These are phyloP conservation scores for Calliopum simillimum DNA, from an alignment of 2,888 invertebrate species.

Conservation along the genomic window DNA sequence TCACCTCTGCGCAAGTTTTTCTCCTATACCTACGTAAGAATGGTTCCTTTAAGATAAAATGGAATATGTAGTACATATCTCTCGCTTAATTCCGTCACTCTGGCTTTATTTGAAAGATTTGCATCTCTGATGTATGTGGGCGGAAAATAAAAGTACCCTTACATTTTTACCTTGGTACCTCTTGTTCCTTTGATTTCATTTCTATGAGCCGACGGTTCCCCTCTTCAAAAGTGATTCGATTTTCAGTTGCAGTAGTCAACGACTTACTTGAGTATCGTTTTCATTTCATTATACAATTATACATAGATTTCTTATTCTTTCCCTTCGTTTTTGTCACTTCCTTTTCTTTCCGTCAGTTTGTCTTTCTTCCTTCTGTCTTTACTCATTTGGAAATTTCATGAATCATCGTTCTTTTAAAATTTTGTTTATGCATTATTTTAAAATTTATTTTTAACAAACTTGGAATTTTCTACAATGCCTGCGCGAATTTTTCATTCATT, in stretches of 20 bases:
- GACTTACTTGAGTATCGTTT: constrained; percentile 24
- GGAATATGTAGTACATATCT: too few species aligned
- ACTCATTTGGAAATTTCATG: constrained; percentile 26
- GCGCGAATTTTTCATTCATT: not conserved
- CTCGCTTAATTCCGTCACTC: too few species aligned
- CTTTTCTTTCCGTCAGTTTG: not conserved
- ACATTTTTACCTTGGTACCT: not conserved
- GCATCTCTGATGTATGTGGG: too few species aligned
- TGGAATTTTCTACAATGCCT: constrained; percentile 2
- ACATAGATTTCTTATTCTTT: constrained; percentile 5
- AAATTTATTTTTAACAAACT: constrained; percentile 6
- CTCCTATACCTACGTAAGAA: too few species aligned
- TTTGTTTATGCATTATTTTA: not conserved
- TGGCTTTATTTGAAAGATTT: too few species aligned
- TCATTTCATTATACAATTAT: constrained; percentile 19
- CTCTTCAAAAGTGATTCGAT: constrained; percentile 9
- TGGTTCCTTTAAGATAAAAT: too few species aligned
- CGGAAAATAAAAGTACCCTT: too few species aligned
- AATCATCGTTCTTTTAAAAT: constrained; percentile 28
- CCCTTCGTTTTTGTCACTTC: not conserved
- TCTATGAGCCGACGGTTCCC: constrained; percentile 13
- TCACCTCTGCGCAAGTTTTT: too few species aligned
- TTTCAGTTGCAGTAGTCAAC: too few species aligned
- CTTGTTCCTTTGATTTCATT: not conserved
- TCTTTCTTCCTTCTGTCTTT: constrained; percentile 1